Evolutionary conservation across 1,140 invertebrate genomes (phyloP).

Genomic region (Diabrotica virgifera): DNA sequence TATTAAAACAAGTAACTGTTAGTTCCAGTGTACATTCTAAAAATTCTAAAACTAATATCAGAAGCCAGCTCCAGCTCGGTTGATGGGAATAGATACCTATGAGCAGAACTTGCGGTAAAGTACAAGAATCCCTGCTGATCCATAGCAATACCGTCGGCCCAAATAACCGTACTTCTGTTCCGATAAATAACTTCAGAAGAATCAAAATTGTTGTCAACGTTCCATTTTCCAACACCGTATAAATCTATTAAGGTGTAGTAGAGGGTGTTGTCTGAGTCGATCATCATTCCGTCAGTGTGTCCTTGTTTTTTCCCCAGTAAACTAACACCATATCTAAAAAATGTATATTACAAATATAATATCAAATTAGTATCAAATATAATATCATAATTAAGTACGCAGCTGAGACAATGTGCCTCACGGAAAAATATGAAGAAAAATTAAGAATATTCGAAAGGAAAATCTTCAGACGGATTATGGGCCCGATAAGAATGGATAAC

Average conservation of each 20-base stretch:
- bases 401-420: too few species aligned
- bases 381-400: too few species aligned
- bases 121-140: conserved; percentile 62
- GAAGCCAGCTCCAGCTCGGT: conserved; percentile 22
- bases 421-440: too few species aligned
- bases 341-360: neutral
- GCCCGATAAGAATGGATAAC: too few species aligned
- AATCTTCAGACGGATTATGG: too few species aligned
- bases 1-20: conserved; percentile 59
- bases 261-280: conserved; percentile 62
- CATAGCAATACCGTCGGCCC: conserved; percentile 69
- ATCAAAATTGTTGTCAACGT: conserved; percentile 51
- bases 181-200: conserved; percentile 57
- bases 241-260: conserved; percentile 65
- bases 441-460: too few species aligned
- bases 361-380: neutral
- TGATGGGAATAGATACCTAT: conserved; percentile 13
- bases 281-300: conserved; percentile 61
- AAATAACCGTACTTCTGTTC: conserved; percentile 59
- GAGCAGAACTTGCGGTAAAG: conserved; percentile 62
- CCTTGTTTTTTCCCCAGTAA: conserved; percentile 61
- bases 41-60: conserved; percentile 45
- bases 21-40: conserved; percentile 47
- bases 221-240: conserved; percentile 65
- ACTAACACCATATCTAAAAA: conserved; percentile 46